Conservation (phyloP, 2,797 vertebrate species). For the Cygnus olor region DNA sequence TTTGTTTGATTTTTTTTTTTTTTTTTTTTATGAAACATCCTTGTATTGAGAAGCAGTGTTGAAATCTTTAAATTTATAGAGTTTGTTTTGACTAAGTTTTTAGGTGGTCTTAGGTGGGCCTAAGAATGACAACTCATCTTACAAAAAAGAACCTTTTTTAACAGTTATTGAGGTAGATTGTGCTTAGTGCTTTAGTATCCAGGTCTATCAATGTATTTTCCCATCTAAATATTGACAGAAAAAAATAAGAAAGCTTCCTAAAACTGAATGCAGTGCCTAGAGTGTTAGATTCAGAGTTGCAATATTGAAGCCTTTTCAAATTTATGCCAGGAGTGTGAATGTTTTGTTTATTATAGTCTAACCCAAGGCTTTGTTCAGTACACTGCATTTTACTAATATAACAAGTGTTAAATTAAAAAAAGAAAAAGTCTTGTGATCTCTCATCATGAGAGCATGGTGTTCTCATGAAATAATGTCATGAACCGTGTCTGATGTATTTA, state of each 20-base stretch:
- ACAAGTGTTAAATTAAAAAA: slow-evolving; percentile 21
- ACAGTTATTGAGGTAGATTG: background rate
- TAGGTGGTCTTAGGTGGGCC: background rate
- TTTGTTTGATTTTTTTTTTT: background rate
- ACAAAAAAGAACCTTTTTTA: background rate
- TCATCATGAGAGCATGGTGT: background rate
- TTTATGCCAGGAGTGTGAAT: slow-evolving; percentile 1
- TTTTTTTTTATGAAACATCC: background rate
- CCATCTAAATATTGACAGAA: background rate
- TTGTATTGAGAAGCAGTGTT: background rate
- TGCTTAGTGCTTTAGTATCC: background rate
- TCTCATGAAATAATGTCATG: slow-evolving; percentile 37
- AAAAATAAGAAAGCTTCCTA: background rate
- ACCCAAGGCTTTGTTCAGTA: background rate
- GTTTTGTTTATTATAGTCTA: background rate
- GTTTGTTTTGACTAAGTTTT: background rate
- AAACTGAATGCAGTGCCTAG: background rate
- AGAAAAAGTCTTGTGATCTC: background rate
- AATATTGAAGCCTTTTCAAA: background rate
- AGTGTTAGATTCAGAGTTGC: background rate
- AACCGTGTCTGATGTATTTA: slow-evolving; percentile 28
- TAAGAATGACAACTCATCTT: background rate
- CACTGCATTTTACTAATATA: background rate
- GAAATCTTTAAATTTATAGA: background rate
- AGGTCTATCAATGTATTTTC: background rate